Base-by-base conservation (phyloP, 2,113 vertebrate genomes). In the Heteronetta atricapilla region DNA sequence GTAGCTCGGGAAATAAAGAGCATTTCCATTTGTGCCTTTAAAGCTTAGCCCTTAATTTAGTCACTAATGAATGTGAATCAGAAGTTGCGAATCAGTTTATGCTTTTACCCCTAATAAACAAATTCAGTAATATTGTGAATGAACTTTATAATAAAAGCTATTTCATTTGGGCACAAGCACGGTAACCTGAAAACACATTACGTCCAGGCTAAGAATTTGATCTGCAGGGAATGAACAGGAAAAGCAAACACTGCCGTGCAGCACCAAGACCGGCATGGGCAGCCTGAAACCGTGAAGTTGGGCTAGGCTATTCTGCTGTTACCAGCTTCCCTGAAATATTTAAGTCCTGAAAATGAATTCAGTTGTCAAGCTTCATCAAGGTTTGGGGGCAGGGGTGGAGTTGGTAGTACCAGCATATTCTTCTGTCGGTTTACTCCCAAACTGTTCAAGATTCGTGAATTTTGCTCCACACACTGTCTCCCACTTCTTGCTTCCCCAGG, bases 161-260 rank as follows among this genome's bases (percentile, higher is more conserved):
- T 94, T 92, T 81, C 53, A 91, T 96, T 97, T 96, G 87, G 20
- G 28, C 55, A 68, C 75, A 86, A 96, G 79, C 82, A 91, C n/a
- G 2, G 76, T 72, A 92, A 86, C 87, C 40, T 40, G 94, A 92
- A 97, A 96, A 87, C 82, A 95, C 15, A 50, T 79, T 77, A 56
- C 88, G 70, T 92, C 88, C 89, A 84, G 76, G 81, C 89, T 88
- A 95, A 93, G 96, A 96, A 95, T 96, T 94, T 94, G 93, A 96
- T 94, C 90, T 87, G 80, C 68, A 82, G 69, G 82, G 97, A 97
- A 95, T 88, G 97, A 97, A 95, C 23, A 46, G 89, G 59, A 94
- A 94, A 94, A 95, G 55, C 66, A 97, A 91, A 80, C 76, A 93
- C 69, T 75, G 82, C 25, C 86, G 95, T 95, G 83, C 91, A 95